phyloP scores from a whole-genome alignment of 2,113 vertebrate genomes.

The Pteropus alecto region DNA sequence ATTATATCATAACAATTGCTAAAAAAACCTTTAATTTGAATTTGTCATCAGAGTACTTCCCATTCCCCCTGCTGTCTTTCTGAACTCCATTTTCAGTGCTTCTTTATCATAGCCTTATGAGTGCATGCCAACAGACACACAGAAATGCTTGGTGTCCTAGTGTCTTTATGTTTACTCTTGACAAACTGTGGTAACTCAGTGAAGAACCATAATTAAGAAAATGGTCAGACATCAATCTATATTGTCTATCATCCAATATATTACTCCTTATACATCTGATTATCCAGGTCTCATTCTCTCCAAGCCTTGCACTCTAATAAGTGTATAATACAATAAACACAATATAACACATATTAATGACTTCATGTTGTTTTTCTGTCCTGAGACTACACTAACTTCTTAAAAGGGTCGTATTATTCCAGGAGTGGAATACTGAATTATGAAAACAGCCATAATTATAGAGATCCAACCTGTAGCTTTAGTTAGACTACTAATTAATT shows the following conservation, averaged over 20 bases:
- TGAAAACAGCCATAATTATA: not conserved
- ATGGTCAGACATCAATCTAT: not conserved
- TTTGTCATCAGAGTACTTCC: not conserved
- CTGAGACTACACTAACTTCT: not conserved
- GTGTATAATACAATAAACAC: not conserved
- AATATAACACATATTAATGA: not conserved
- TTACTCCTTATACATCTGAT: not conserved
- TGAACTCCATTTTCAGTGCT: not conserved
- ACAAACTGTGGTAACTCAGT: not conserved
- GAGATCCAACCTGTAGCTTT: not conserved
- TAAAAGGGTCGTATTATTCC: not conserved
- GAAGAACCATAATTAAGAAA: not conserved
- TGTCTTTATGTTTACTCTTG: not conserved
- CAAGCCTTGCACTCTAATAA: not conserved
- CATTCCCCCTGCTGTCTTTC: not conserved
- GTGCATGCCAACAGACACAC: fast-evolving
- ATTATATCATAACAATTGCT: not conserved
- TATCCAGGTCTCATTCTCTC: not conserved
- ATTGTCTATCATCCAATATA: not conserved
- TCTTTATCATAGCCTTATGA: not conserved
- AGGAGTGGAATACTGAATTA: not conserved
- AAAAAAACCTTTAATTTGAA: not conserved
- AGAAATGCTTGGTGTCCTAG: not conserved
- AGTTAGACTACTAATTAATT: not conserved
- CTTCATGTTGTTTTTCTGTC: not conserved